Percentiles rank a stretch among this genome's conserved stretches.
Evolutionary conservation across 2,113 vertebrate genomes (phyloP).

Genomic region (Gopherus evgoodei): DNA sequence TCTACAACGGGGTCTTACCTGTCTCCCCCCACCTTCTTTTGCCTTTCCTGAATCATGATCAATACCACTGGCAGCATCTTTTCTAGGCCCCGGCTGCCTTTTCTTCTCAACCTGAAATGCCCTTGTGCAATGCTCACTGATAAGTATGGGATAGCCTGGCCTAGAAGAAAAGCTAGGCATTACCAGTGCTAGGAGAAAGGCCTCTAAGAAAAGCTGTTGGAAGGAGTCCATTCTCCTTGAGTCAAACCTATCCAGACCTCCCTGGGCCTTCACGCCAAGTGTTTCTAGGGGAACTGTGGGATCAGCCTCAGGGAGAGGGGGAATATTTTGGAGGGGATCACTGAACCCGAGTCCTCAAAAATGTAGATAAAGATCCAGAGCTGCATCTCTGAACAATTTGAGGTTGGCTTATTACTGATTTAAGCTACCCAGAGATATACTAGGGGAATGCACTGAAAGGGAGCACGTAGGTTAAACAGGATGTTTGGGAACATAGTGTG

Average conservation of each 20-base stretch:
- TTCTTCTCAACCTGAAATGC: neutral
- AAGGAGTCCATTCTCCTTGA: neutral
- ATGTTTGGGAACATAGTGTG: neutral
- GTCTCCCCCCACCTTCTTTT: neutral
- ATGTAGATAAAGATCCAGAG: neutral
- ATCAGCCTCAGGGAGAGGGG: neutral
- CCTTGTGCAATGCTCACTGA: neutral
- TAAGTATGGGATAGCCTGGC: neutral
- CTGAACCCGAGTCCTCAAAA: neutral
- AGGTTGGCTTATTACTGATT: neutral
- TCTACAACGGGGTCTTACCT: accelerated
- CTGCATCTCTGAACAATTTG: neutral
- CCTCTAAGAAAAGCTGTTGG: neutral
- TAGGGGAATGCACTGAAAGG: neutral
- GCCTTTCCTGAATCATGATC: neutral
- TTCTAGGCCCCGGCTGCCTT: neutral
- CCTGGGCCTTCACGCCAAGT: neutral
- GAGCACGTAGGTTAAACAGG: accelerated
- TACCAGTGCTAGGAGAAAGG: neutral
- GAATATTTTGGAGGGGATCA: neutral
- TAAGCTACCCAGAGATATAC: neutral
- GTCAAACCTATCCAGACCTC: neutral
- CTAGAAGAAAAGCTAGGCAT: neutral
- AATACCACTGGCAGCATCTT: accelerated
- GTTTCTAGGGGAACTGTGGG: neutral